Base-by-base conservation (phyloP, 2,113 vertebrate species). In the Nipponia nippon region DNA sequence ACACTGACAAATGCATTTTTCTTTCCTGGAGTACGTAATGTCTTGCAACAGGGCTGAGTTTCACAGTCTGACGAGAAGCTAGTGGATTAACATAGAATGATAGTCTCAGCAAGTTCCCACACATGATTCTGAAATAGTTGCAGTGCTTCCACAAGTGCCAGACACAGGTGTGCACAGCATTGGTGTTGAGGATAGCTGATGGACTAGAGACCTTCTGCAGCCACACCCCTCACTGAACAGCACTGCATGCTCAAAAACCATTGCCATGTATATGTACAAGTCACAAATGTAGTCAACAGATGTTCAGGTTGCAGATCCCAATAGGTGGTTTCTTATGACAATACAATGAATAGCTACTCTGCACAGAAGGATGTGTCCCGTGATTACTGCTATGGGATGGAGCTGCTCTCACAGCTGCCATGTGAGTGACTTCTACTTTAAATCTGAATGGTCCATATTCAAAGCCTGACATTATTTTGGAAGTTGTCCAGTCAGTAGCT, bases 101-200 rank as follows among this genome's bases (percentile, higher is more conserved):
- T 5, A 44, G 61, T 16, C 66, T 78, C 46, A 55, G 50, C 29
- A 79, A 72, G 32, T 75, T 92, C 67, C 32, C 29, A 61, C 36
- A n/a, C 4, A 2, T 30, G 52, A 70, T 61, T 82, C 55, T 83
- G 76, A 63, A 89, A 44, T 3, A 49, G 30, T 12, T 4, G 2
- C n/a, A 27, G 38, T 19, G 30, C 22, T 67, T 72, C 59, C 38
- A 29, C 7, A 23, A 58, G 22, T n/a, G n/a, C 11, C 44, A 70
- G 73, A 8, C 0, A 3, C 29, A 58, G 49, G 36, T 0, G 2
- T 6, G 27, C 67, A 26, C 20, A 55, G 44, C n/a, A 5, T 44
- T 49, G 66, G 11, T 78, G 32, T 20, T 58, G 53, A n/a, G 53
- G 32, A 34, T 0, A 89, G 52, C 19, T 44, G 70, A 27, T n/a